phyloP scores from a whole-genome alignment of 2,888 invertebrate species.

The Oscheius onirici region DNA sequence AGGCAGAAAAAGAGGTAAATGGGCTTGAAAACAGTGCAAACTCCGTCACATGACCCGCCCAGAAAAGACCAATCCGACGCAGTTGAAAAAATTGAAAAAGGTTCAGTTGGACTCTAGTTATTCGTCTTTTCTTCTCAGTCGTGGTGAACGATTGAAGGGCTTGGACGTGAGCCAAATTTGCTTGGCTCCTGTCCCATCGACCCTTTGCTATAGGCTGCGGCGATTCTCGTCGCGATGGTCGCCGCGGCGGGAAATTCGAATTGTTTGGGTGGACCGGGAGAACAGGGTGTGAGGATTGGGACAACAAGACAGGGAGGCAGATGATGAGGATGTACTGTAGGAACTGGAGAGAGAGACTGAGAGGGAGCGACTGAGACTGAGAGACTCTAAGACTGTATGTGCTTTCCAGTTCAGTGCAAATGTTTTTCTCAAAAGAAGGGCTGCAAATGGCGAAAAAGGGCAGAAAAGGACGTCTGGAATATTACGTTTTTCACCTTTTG shows the following conservation, averaged over 20 bases:
- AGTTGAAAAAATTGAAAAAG: not conserved
- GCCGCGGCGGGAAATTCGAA: slow-evolving; percentile 16
- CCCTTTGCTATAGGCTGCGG: slow-evolving; percentile 12
- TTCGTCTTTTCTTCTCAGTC: not conserved
- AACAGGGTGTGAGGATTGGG: too few relatives aligned
- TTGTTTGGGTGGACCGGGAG: not conserved
- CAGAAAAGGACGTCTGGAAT: too few relatives aligned
- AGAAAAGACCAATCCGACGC: not conserved
- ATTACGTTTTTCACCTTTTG: too few relatives aligned
- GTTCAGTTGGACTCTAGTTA: not conserved
- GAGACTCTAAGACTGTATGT: too few relatives aligned
- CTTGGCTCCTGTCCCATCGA: slow-evolving; percentile 11
- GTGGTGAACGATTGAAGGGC: slow-evolving; percentile 1
- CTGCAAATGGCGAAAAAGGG: too few relatives aligned
- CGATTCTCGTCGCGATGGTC: not conserved
- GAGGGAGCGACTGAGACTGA: too few relatives aligned
- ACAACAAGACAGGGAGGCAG: too few relatives aligned
- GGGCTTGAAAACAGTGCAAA: not conserved
- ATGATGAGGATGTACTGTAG: too few relatives aligned
- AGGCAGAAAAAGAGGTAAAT: not conserved
- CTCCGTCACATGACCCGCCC: not conserved
- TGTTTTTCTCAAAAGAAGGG: too few relatives aligned
- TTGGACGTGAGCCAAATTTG: slow-evolving; percentile 21
- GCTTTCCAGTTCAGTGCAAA: too few relatives aligned
- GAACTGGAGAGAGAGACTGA: too few relatives aligned